Percentiles rank a stretch among this genome's conserved stretches.
Conservation (phyloP, 2,797 vertebrate species). For the Vespertilio murinus region DNA sequence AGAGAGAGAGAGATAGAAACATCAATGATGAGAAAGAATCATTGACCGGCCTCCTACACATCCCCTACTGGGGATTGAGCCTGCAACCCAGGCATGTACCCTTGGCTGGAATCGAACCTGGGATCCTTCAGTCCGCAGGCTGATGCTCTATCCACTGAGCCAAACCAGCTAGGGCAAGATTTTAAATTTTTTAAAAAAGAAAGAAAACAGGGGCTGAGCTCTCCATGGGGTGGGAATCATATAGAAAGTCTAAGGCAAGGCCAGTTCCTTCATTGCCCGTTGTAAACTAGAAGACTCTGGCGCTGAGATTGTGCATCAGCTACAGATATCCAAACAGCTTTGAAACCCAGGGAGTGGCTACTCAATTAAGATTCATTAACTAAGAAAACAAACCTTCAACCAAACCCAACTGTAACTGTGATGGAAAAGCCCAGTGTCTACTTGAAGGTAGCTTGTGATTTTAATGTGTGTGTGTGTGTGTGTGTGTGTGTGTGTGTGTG, state of each 20-base stretch:
- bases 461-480: background rate
- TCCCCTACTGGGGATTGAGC: too few species aligned
- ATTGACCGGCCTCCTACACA: too few species aligned
- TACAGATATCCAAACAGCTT: background rate
- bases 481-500: background rate
- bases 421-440: background rate
- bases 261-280: background rate
- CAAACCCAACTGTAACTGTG: background rate
- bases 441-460: background rate
- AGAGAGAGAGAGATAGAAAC: too few species aligned
- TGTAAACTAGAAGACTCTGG: background rate
- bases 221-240: too few species aligned
- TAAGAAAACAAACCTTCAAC: constrained; percentile 2
- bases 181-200: too few species aligned
- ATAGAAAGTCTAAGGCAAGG: background rate
- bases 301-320: background rate
- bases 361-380: background rate
- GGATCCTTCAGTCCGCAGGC: too few species aligned
- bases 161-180: too few species aligned
- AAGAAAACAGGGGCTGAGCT: background rate
- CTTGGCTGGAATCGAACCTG: too few species aligned
- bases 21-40: too few species aligned
- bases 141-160: too few species aligned
- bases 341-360: background rate
- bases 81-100: too few species aligned